phyloP scores from a whole-genome alignment of 2,888 invertebrate species.

The Epirrhoe tristata region DNA sequence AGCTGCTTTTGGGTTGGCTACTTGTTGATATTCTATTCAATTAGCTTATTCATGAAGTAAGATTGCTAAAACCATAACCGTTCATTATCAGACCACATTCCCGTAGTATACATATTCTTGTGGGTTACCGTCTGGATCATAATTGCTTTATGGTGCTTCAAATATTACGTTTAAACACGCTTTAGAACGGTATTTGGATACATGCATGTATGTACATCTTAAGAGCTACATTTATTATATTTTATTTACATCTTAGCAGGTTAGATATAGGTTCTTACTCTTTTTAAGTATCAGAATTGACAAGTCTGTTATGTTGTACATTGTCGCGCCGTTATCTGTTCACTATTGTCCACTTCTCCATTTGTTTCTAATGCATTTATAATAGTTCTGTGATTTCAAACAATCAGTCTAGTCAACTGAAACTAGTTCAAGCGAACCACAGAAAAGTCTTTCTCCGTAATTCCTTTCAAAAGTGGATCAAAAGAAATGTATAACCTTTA shows the following conservation, averaged over 20 bases:
- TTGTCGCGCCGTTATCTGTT: conserved; percentile 22
- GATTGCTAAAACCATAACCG: no score
- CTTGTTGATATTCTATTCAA: not conserved
- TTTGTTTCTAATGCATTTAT: conserved; percentile 55
- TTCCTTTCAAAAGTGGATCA: conserved; percentile 36
- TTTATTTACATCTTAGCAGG: no score
- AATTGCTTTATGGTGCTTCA: no score
- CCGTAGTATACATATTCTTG: no score
- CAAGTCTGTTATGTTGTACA: conserved; percentile 9
- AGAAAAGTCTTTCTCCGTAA: conserved; percentile 38
- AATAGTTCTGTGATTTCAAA: conserved; percentile 52
- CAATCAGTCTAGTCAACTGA: conserved; percentile 52
- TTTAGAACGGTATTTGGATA: no score
- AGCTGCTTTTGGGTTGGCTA: not conserved
- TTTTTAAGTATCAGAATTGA: not conserved
- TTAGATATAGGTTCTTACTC: not conserved
- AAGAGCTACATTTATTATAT: no score
- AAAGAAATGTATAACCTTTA: conserved; percentile 34
- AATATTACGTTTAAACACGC: no score
- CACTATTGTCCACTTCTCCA: conserved; percentile 19
- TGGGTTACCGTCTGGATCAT: no score
- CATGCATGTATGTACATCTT: no score
- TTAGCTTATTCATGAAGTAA: not conserved
- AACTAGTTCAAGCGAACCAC: conserved; percentile 47
- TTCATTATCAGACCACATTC: no score